Base-by-base conservation (phyloP, 2,797 vertebrate species). In the Cygnus olor region DNA sequence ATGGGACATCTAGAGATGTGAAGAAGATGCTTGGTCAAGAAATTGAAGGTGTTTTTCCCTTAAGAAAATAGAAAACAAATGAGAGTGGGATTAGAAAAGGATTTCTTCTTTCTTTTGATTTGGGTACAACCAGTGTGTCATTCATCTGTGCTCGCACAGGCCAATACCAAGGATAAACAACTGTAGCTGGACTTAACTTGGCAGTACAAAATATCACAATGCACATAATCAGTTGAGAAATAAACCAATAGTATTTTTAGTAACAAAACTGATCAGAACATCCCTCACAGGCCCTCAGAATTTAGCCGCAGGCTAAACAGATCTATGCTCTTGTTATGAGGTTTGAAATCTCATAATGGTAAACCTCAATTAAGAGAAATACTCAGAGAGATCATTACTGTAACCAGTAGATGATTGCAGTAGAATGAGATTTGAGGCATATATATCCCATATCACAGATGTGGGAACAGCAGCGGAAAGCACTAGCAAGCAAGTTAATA, bases 351-450 rank as follows among this genome's bases (percentile, higher is more conserved):
- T 42, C 72, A 70, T 15, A 47, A 66, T 24, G 8, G 71, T 61
- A 87, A 45, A 89, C 54, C 65, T 83, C 58, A 93, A 69, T 90
- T 71, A 94, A 40, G 53, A 60, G 21, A 73, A 82, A n/a, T 72
- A 13, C 36, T 81, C 80, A 64, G 57, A 47, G 63, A 30, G 14
- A 47, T 79, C 17, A 5, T n/a, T 88, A 7, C 69, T 80, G 2
- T 36, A 77, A 66, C 38, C 51, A 18, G 30, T 9, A 57, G 90
- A 70, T 65, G 58, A 70, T n/a, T 90, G 45, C 36, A 63, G 32
- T 4, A n/a, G 54, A 70, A 61, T 89, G 72, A 93, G n/a, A 34
- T 85, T 14, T 71, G 91, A 86, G 61, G 45, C 27, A 21, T 1
- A 2, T 17, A 1, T 8, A 24, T 71, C 36, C 44, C 34, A 3